phyloP scores from a whole-genome alignment of 2,888 invertebrate species.

The Drosophila mercatorum region DNA sequence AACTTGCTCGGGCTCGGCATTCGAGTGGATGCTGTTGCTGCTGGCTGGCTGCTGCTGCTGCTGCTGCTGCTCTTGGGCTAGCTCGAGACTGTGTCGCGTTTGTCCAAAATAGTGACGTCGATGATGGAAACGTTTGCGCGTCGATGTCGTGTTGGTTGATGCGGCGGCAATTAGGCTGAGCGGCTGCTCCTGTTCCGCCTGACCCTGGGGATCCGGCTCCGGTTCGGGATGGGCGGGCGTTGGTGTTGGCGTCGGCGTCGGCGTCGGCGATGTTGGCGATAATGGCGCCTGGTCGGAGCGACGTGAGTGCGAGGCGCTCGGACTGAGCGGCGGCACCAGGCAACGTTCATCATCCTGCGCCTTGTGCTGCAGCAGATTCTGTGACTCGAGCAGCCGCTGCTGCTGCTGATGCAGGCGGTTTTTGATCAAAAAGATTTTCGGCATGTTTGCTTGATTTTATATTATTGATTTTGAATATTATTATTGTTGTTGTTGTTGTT shows the following conservation, averaged over 20 bases:
- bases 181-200: conserved; percentile 58
- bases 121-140: conserved; percentile 85
- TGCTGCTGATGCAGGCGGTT: conserved; percentile 96
- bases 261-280: conserved; percentile 23
- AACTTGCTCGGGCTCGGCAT: conserved; percentile 49
- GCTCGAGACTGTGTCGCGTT: conserved; percentile 67
- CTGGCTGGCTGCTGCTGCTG: not conserved
- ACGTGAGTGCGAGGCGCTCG: conserved; percentile 67
- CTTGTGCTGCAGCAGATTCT: conserved; percentile 91
- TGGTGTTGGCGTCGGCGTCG: conserved; percentile 26
- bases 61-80: conserved; percentile 28
- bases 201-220: conserved; percentile 71
- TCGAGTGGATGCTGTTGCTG: conserved; percentile 20
- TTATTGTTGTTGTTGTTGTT: conserved; percentile 26
- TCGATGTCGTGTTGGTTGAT: conserved; percentile 66
- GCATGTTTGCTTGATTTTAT: conserved; percentile 86
- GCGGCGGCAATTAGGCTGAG: conserved; percentile 60
- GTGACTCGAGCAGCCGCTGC: conserved; percentile 92
- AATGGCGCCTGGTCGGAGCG: conserved; percentile 17
- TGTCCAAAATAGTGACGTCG: conserved; percentile 82
- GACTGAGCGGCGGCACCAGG: conserved; percentile 87
- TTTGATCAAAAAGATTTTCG: conserved; percentile 96
- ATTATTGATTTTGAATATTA: not conserved
- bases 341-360: conserved; percentile 86
- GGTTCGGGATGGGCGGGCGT: conserved; percentile 39